phyloP scores from a whole-genome alignment of 2,888 invertebrate species.

The Eilema griseolum region DNA sequence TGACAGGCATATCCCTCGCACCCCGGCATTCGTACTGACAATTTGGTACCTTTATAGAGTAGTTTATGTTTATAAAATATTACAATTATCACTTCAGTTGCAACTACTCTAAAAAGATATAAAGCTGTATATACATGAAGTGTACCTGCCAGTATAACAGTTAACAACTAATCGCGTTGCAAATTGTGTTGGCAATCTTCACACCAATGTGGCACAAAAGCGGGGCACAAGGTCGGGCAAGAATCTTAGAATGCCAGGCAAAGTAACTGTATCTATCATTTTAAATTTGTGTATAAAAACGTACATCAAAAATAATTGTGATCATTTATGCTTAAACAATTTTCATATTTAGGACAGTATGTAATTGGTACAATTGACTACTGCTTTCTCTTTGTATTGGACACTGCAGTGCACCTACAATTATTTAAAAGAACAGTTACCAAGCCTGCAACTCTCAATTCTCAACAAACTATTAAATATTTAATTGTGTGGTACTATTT shows the following conservation, averaged over 20 bases:
- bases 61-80: background rate
- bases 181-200: background rate
- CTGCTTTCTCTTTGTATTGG: constrained; percentile 20
- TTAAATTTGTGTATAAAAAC: background rate
- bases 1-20: no score
- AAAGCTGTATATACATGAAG: no score
- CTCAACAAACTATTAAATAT: background rate
- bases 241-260: background rate
- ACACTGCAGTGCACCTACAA: constrained; percentile 2
- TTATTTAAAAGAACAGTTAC: constrained; percentile 11
- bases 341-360: constrained; percentile 16
- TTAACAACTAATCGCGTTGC: background rate
- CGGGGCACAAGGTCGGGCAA: background rate
- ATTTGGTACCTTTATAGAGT: background rate
- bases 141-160: background rate
- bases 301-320: constrained; percentile 15
- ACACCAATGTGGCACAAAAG: background rate
- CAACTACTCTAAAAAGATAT: background rate
- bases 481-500: background rate
- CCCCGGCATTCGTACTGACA: no score
- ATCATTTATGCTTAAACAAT: constrained; percentile 11
- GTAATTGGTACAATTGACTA: constrained; percentile 17
- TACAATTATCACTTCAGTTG: no score
- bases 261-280: constrained; percentile 2
- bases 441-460: background rate